Evolutionary conservation across 1,140 invertebrate species (phyloP).

Genomic region (Arctopsyche grandis): DNA sequence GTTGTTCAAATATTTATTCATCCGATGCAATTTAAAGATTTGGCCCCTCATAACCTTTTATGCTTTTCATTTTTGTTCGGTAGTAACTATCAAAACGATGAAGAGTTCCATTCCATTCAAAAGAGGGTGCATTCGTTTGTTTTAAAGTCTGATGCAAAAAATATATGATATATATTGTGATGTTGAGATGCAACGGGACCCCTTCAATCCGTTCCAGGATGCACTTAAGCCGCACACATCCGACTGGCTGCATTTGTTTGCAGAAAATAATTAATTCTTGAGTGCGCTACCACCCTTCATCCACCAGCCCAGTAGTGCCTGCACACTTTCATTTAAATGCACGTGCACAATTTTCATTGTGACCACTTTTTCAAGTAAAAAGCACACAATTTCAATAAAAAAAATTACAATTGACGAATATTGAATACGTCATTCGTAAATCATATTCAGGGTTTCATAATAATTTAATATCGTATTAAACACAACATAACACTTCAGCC

Average conservation of each 20-base stretch:
- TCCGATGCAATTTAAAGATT: neutral
- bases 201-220: slow-evolving; percentile 31
- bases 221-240: slow-evolving; percentile 32
- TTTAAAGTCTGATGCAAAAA: too few species aligned
- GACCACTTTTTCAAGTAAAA: neutral
- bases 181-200: neutral
- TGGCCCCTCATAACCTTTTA: neutral
- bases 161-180: too few species aligned
- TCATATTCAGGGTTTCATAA: too few species aligned
- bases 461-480: too few species aligned
- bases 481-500: too few species aligned
- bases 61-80: neutral
- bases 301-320: neutral
- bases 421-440: too few species aligned
- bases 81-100: too few species aligned
- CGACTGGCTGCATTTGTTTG: slow-evolving; percentile 34
- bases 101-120: neutral
- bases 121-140: neutral
- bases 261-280: slow-evolving; percentile 43
- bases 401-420: too few species aligned
- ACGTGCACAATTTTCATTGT: neutral
- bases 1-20: too few species aligned
- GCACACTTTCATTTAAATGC: slow-evolving; percentile 17
- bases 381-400: too few species aligned
- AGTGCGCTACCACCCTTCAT: neutral